Conservation (phyloP, 2,113 vertebrate species). For the Mormyrus iriodes region DNA sequence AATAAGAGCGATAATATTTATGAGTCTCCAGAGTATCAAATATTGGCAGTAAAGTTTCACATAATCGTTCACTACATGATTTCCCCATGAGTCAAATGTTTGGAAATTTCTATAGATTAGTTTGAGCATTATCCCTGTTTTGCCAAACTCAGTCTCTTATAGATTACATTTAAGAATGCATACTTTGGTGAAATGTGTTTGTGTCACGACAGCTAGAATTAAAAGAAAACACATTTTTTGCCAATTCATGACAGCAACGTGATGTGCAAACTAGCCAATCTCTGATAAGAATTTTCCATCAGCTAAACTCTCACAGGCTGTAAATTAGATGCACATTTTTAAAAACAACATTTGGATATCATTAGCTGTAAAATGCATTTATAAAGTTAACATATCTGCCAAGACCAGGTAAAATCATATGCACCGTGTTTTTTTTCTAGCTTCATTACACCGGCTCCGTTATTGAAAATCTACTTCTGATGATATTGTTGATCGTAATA, state of each 20-base stretch:
- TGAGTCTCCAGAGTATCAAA: not conserved
- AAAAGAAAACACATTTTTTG: not conserved
- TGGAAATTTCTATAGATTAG: not conserved
- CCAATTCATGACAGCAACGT: not conserved
- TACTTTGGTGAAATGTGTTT: not conserved
- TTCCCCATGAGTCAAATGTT: not conserved
- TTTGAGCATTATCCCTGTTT: not conserved
- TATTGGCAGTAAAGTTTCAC: not conserved
- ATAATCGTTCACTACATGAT: not conserved
- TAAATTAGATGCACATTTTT: not conserved
- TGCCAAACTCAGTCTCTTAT: not conserved
- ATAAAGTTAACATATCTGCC: not conserved
- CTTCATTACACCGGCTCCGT: not conserved
- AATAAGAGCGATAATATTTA: not conserved
- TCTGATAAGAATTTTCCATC: not conserved
- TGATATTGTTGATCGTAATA: not conserved
- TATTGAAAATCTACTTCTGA: constrained; percentile 16
- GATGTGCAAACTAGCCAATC: not conserved
- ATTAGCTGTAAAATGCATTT: not conserved
- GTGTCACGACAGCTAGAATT: not conserved
- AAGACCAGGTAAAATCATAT: not conserved
- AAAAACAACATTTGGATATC: not conserved
- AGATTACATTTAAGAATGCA: not conserved
- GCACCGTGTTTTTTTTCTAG: not conserved
- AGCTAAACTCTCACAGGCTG: not conserved